Percentiles rank a stretch among this genome's conserved stretches.
Evolutionary conservation across 2,888 invertebrate genomes (phyloP).

Genomic region (Eupithecia tripunctaria): DNA sequence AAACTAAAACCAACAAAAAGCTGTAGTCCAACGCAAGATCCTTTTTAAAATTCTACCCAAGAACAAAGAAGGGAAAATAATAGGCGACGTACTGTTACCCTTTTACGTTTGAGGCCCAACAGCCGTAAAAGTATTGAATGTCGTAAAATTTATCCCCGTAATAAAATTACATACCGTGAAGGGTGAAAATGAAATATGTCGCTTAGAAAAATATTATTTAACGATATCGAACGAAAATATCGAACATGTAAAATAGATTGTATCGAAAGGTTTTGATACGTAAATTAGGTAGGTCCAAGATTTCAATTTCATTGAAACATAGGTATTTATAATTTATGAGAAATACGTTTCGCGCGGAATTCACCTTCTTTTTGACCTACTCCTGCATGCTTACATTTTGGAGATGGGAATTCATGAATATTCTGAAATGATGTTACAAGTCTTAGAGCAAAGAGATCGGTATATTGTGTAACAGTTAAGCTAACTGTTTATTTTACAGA

Average conservation of each 20-base stretch:
- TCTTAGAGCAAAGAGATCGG: constrained; percentile 17
- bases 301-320: constrained; percentile 52
- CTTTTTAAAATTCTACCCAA: constrained; percentile 59
- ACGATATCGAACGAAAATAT: constrained; percentile 46
- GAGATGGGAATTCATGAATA: constrained; percentile 37
- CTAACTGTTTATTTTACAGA: not conserved
- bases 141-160: constrained; percentile 76
- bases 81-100: constrained; percentile 66
- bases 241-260: not conserved
- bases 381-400: constrained; percentile 30
- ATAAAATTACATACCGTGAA: constrained; percentile 74
- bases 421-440: constrained; percentile 29
- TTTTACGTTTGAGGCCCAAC: constrained; percentile 74
- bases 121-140: constrained; percentile 77
- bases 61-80: constrained; percentile 62
- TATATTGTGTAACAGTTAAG: not conserved
- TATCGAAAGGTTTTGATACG: constrained; percentile 30
- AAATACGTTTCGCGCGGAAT: constrained; percentile 47
- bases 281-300: constrained; percentile 46
- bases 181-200: constrained; percentile 73
- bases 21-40: constrained; percentile 40
- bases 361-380: constrained; percentile 39
- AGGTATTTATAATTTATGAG: constrained; percentile 54
- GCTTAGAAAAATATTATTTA: constrained; percentile 57
- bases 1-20: constrained; percentile 6